Conservation (phyloP, 2,888 invertebrate genomes). For the Yponomeuta sedellus region DNA sequence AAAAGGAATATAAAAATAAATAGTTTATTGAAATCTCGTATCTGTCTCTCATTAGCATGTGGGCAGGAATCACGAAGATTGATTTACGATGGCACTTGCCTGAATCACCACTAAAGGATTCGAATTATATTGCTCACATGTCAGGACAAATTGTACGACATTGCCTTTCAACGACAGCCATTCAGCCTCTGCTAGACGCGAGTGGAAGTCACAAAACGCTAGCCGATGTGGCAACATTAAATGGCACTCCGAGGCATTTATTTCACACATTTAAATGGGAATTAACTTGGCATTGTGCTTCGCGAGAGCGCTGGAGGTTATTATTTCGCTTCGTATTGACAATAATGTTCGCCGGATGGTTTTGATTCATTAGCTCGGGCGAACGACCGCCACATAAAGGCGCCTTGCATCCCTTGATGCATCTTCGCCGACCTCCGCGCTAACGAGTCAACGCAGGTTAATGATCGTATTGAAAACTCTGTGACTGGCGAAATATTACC, state of each 20-base stretch:
- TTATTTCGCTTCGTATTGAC: slow-evolving; percentile 67
- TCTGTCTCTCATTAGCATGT: slow-evolving; percentile 6
- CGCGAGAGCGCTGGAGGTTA: slow-evolving; percentile 47
- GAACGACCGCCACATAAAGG: slow-evolving; percentile 67
- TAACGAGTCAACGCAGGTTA: slow-evolving; percentile 64
- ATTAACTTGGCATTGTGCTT: slow-evolving; percentile 64
- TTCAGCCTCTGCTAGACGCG: slow-evolving; percentile 26
- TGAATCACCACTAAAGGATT: slow-evolving; percentile 20
- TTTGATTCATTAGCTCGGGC: slow-evolving; percentile 70
- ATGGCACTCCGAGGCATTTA: slow-evolving; percentile 44
- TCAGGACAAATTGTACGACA: slow-evolving; percentile 39
- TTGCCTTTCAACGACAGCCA: slow-evolving; percentile 27
- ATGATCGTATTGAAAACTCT: slow-evolving; percentile 62
- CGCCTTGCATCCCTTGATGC: slow-evolving; percentile 56
- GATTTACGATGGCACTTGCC: slow-evolving; percentile 11
- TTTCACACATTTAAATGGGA: slow-evolving; percentile 64
- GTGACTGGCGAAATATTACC: slow-evolving; percentile 47
- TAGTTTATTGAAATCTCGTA: not conserved
- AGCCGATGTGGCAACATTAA: slow-evolving; percentile 34
- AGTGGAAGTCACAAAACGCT: slow-evolving; percentile 30
- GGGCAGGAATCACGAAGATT: slow-evolving; percentile 9
- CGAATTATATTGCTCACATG: slow-evolving; percentile 30
- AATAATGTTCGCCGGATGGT: slow-evolving; percentile 56
- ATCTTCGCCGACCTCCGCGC: slow-evolving; percentile 60
- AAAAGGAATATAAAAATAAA: not conserved